Base-by-base conservation (phyloP, 2,797 vertebrate species). In the Petrocephalus sullivani region DNA sequence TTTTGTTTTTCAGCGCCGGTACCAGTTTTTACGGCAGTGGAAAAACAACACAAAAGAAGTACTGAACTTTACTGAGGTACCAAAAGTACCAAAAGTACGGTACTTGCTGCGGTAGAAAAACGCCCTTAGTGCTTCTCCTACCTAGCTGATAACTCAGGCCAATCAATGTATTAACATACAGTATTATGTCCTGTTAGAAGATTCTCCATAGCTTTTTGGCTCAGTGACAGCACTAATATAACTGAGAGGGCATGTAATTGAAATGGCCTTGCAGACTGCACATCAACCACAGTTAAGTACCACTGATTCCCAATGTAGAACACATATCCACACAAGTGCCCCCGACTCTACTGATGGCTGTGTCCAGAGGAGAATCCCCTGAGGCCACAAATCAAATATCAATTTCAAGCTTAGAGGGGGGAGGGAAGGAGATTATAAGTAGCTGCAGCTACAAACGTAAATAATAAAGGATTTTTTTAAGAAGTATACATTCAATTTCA, bases 221-320 rank as follows among this genome's bases (percentile, higher is more conserved):
- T 60, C 85, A 58, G 85, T n/a, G 85, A 86, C 19, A 58, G 54
- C 16, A 41, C 33, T 86, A 86, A 81, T 81, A 5, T 81, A 46
- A 37, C 56, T 86, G 33, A 60, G 56, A 56, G 5, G 85, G 16
- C 5, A 81, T 81, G 75, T 37, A 56, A 57, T 16, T 85, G 54
- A 60, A 86, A 56, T 37, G 85, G 56, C 28, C n/a, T 46, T 5
- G 9, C n/a, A 53, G 82, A 84, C 9, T 84, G 82, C 49, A 84
- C 51, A 28, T 51, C 51, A 84, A 54, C 82, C n/a, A 54, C n/a
- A 84, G 82, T 54, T 21, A 28, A 54, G 81, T 10, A 84, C 51
- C 21, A 9, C 46, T 12, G n/a, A 84, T 51, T 53, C 51, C 49
- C 21, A 84, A 21, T 46, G 75, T 28, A 28, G 49, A 51, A 84